phyloP scores from a whole-genome alignment of 2,888 invertebrate genomes.

The Rutpela maculata region DNA sequence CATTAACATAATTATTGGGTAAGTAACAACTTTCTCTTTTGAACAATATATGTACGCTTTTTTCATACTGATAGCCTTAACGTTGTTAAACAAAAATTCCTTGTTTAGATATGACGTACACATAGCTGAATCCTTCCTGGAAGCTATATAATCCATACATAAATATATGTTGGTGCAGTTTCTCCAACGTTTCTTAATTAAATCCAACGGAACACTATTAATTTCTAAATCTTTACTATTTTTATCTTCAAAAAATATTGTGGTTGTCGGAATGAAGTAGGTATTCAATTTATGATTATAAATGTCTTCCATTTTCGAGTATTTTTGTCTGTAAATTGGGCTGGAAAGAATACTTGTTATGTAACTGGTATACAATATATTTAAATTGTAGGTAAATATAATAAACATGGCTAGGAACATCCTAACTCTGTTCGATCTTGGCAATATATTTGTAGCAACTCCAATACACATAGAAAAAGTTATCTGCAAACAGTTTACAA shows the following conservation, averaged over 20 bases:
- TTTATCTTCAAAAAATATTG: constrained; percentile 55
- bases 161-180: constrained; percentile 55
- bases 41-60: constrained; percentile 61
- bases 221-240: constrained; percentile 28
- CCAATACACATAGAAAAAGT: constrained; percentile 58
- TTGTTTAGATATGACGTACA: constrained; percentile 64
- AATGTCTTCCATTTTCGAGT: constrained; percentile 59
- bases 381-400: constrained; percentile 60
- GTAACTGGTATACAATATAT: constrained; percentile 62
- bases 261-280: constrained; percentile 57
- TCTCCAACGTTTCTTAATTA: constrained; percentile 46
- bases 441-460: constrained; percentile 48
- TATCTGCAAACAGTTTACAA: constrained; percentile 51
- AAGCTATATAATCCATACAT: constrained; percentile 60
- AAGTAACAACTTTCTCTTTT: constrained; percentile 63
- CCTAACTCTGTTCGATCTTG: constrained; percentile 56
- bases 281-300: constrained; percentile 59
- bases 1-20: constrained; percentile 68
- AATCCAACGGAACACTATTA: constrained; percentile 40
- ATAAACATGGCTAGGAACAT: constrained; percentile 56
- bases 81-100: constrained; percentile 61
- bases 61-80: constrained; percentile 58
- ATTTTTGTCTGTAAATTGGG: constrained; percentile 61
- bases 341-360: constrained; percentile 63
- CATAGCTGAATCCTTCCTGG: constrained; percentile 58